A percentile compares a stretch with the other conserved stretches of the same genome.
Evolutionary conservation across 2,888 invertebrate species (phyloP).

Genomic region (Hydropsyche betteni): DNA sequence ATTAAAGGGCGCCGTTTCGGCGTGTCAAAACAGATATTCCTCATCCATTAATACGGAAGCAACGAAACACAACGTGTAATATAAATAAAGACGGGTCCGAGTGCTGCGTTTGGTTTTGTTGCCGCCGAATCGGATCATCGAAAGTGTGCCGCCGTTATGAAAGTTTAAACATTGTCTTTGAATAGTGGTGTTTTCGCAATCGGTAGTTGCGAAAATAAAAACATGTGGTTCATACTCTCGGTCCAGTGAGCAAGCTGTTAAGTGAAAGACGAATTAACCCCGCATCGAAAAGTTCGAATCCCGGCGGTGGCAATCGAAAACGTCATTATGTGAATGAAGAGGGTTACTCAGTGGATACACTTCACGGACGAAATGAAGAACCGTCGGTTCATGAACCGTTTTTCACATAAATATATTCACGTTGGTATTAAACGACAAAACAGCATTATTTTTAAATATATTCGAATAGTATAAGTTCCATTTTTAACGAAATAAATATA

Average conservation of each 20-base stretch:
- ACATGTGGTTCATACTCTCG: conserved; percentile 44
- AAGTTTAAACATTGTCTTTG: not conserved
- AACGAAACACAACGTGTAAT: conserved; percentile 7
- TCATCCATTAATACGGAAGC: conserved; percentile 29
- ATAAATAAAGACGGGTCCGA: conserved; percentile 27
- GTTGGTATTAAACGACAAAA: too few species aligned
- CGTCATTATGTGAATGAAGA: conserved; percentile 45
- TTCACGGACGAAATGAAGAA: conserved; percentile 7
- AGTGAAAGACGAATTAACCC: conserved; percentile 42
- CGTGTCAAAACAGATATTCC: conserved; percentile 40
- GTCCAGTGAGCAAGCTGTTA: conserved; percentile 43
- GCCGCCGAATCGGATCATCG: conserved; percentile 1
- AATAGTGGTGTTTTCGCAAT: not conserved
- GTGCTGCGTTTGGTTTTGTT: conserved; percentile 8
- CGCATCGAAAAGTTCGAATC: conserved; percentile 39
- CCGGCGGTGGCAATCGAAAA: conserved; percentile 48
- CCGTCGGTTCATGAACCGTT: not conserved
- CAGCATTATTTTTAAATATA: not conserved
- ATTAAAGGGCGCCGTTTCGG: conserved; percentile 31
- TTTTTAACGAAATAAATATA: not conserved
- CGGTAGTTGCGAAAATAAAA: conserved; percentile 35
- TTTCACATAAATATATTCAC: too few species aligned
- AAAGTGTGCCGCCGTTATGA: conserved; percentile 17
- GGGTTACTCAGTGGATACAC: conserved; percentile 40
- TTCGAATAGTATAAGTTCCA: too few species aligned